Evolutionary conservation across 1,140 invertebrate species (phyloP), one percentile per base, ranked within the genome.

Genomic region (Mamestra configurata): DNA sequence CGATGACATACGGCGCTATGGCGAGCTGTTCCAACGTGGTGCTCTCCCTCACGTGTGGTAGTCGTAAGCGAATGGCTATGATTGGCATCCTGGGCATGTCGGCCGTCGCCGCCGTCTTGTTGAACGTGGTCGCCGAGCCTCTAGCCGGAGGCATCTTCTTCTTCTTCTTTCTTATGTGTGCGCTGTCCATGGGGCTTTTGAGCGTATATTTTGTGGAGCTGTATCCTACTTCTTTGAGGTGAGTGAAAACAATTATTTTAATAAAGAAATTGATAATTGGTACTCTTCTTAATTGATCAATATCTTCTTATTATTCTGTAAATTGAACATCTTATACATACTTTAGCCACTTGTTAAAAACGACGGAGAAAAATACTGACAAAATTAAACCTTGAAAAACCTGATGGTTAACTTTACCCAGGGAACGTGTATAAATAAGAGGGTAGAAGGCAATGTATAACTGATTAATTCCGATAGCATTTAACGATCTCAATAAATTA

Each of bases 141-240:
- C 84, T 94, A 2, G 93, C 92, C 80, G 93, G 93, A 0, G 93
- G 90, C 6, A 86, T 94, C 6, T 93, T 94, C 80, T 94, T 94
- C 86, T 94, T 93, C 88, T 83, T 94, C 68, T 94, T 94, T 68
- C 80, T 94, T 3, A 77, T 94, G 18, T 91, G 91, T 61, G 93
- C 93, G 0, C 84, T 95, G 3, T 88, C 90, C 0, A 95, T 95
- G 93, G 93, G 93, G 1, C 86, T 95, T 0, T 72, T 95, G 15
- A 95, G 93, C 53, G 93, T 95, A 0, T 95, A 95, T 64, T 95
- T 95, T 61, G 92, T 95, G 24, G 93, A 95, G 75, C 81, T 95
- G 8, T 95, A 95, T 77, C 92, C 93, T 15, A 95, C 93, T 53
- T 92, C 91, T 76, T 80, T 94, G 27, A 93, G 92, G 93, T 95